Conservation (phyloP, 2,113 vertebrate species). For the Barbus barbus region DNA sequence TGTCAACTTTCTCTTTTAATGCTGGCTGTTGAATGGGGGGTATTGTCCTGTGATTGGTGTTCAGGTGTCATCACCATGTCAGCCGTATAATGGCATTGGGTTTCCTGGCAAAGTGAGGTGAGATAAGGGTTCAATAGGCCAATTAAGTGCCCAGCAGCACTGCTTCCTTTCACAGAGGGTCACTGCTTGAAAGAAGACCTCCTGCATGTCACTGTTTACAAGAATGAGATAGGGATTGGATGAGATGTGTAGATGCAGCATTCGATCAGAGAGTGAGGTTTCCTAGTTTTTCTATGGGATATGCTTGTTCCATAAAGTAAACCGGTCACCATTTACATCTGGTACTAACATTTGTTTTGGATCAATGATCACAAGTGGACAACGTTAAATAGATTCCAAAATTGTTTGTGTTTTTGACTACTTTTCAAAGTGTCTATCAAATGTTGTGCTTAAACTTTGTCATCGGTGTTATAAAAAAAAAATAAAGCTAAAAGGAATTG, state of each 20-base stretch:
- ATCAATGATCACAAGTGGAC: not conserved
- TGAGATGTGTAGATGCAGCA: not conserved
- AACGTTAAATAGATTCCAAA: not conserved
- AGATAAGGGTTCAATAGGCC: conserved; percentile 53
- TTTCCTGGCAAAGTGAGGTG: conserved; percentile 22
- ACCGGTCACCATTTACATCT: not conserved
- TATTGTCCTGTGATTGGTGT: conserved; percentile 42
- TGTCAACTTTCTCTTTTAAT: conserved; percentile 29
- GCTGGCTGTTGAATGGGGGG: conserved; percentile 19
- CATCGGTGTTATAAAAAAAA: too few species aligned
- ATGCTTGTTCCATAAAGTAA: not conserved
- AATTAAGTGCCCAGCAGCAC: conserved; percentile 45
- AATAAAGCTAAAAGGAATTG: too few species aligned
- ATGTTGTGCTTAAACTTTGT: too few species aligned
- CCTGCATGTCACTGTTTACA: not conserved
- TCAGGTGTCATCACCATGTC: conserved; percentile 49
- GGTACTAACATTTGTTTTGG: not conserved
- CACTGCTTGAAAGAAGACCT: conserved; percentile 25
- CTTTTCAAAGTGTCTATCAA: too few species aligned
- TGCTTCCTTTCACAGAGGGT: conserved; percentile 37
- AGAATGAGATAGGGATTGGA: not conserved
- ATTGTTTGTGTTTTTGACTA: too few species aligned
- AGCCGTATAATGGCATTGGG: conserved; percentile 50
- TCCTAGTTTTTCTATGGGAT: too few species aligned
- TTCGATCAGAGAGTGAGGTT: not conserved